Base-by-base conservation (phyloP, 2,113 vertebrate genomes). In the Anguilla japonica region DNA sequence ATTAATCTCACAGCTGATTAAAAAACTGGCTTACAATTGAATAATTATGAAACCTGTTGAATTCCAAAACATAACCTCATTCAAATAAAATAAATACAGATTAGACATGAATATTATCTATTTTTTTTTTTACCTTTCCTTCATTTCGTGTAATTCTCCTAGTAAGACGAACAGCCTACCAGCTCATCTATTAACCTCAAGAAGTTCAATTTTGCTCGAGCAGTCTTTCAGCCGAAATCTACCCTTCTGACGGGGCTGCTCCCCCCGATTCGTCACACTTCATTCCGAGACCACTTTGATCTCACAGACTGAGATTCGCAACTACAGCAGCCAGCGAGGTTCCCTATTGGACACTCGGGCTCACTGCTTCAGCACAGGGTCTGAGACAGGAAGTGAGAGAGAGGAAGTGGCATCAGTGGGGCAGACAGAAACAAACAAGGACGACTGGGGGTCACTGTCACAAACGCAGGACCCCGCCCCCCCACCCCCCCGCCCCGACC, bases 281-380 rank as follows among this genome's bases (percentile, higher is more conserved):
- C 91, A 89, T 90, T 91, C 88, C 89, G 87, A 90, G 87, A 82
- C 82, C 83, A 90, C 92, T 94, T 94, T 94, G 93, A 94, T 95
- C 91, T 87, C 22, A 90, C 90, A 85, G 22, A 91, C 14, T 40
- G 46, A 22, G 83, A 79, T 43, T 85, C 79, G 78, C n/a, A 75
- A 34, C 71, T 75, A 75, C n/a, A 34, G 71, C 71, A 75, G 71
- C 29, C 71, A 29, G 71, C 6, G 11, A 75, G 34, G n/a, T 34
- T 75, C 71, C 71, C 71, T 34, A 75, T 29, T 34, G n/a, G 71
- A 75, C 34, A 75, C 71, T 75, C 8, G 13, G 9, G 71, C 71
- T 83, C 90, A 89, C 91, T 93, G 92, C 81, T 56, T 80, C 79
- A 15, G 41, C 79, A 89, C 89, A 89, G 91, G 85, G 87, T 83